Evolutionary conservation across 2,888 invertebrate genomes (phyloP).

Genomic region (Muschampia plurimacula): DNA sequence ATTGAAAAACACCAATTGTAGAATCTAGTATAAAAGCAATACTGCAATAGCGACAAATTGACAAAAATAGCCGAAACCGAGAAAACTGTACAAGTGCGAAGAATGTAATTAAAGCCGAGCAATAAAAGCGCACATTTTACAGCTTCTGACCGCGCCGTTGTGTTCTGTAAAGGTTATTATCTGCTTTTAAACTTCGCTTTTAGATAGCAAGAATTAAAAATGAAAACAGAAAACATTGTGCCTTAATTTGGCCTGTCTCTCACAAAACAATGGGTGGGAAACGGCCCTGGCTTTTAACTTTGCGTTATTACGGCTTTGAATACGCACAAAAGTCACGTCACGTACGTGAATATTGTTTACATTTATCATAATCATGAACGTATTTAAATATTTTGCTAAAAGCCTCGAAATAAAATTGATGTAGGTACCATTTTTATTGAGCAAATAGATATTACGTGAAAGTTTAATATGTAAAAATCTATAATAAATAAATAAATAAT

Average conservation of each 20-base stretch:
- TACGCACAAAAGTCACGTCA: conserved; percentile 38
- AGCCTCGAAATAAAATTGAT: background rate
- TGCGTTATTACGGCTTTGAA: conserved; percentile 51
- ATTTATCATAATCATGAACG: conserved; percentile 16
- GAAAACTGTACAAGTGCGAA: conserved; percentile 57
- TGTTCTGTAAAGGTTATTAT: conserved; percentile 72
- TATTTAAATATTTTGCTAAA: conserved; percentile 4
- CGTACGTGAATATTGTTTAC: conserved; percentile 16
- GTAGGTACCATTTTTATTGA: background rate
- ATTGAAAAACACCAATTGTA: background rate
- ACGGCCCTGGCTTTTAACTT: conserved; percentile 57
- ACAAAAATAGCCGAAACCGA: conserved; percentile 60
- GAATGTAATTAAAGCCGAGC: conserved; percentile 76
- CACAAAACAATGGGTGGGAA: conserved; percentile 66
- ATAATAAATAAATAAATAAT: too few relatives aligned
- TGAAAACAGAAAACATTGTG: conserved; percentile 72
- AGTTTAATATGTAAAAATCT: too few relatives aligned
- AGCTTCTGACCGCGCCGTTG: conserved; percentile 67
- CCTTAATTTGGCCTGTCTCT: conserved; percentile 73
- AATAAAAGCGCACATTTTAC: conserved; percentile 76
- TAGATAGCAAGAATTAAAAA: conserved; percentile 73
- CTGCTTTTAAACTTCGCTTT: conserved; percentile 77
- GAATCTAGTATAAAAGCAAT: conserved; percentile 11
- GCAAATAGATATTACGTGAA: background rate
- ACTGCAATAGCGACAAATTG: conserved; percentile 55